A percentile compares a stretch with the other conserved stretches of the same genome.
Evolutionary conservation across 2,113 vertebrate genomes (phyloP).

Genomic region (Athene cunicularia): DNA sequence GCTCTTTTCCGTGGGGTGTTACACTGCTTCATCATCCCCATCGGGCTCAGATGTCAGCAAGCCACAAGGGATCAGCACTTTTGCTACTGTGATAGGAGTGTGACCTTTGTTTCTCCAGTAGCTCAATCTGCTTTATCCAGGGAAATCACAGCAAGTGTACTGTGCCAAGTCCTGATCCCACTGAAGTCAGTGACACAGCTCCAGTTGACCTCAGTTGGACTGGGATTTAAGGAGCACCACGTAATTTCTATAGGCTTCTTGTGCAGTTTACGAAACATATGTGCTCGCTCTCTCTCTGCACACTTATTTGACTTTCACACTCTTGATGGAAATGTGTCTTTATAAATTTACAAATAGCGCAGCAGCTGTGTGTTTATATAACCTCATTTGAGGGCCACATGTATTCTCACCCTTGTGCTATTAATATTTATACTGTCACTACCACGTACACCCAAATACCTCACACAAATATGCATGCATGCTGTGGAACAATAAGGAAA

Average conservation of each 20-base stretch:
- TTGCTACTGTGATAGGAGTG: neutral
- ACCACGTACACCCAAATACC: neutral
- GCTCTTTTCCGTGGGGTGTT: neutral
- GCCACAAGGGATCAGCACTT: neutral
- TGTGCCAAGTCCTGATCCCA: slow-evolving; percentile 9
- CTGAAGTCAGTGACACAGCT: neutral
- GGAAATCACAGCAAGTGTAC: neutral
- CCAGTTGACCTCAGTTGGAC: neutral
- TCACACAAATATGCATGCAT: neutral
- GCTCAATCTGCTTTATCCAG: neutral
- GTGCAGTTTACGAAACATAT: slow-evolving; percentile 33
- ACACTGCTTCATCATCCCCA: neutral
- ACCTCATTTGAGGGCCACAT: slow-evolving; percentile 65
- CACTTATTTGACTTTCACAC: slow-evolving; percentile 64
- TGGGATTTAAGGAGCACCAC: neutral
- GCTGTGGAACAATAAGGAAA: neutral
- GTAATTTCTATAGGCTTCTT: slow-evolving; percentile 4
- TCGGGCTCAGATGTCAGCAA: neutral
- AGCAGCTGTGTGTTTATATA: slow-evolving; percentile 75
- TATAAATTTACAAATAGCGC: slow-evolving; percentile 65
- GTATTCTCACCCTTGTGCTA: slow-evolving; percentile 52
- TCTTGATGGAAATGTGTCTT: slow-evolving; percentile 56
- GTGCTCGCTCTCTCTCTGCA: slow-evolving; percentile 12
- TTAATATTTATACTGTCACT: slow-evolving; percentile 72
- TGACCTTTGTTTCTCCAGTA: neutral